phyloP scores from a whole-genome alignment of 2,797 vertebrate genomes.

The Sus cebifrons region DNA sequence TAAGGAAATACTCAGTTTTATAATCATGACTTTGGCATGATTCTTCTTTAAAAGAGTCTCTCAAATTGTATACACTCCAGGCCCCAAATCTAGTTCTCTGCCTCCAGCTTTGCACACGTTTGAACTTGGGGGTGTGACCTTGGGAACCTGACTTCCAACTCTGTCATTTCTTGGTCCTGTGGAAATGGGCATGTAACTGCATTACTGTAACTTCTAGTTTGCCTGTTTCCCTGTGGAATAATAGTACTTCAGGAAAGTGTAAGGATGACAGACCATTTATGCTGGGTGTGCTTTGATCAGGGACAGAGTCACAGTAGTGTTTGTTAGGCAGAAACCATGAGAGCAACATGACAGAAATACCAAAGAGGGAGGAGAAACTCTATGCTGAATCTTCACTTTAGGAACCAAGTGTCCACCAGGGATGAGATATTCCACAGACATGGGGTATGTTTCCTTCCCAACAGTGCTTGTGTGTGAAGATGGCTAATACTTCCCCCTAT shows the following conservation, averaged over 20 bases:
- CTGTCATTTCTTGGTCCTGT: neutral
- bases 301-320: neutral
- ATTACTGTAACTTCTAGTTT: too few species aligned
- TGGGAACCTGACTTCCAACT: too few species aligned
- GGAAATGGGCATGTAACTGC: rapidly evolving
- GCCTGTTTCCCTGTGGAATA: neutral
- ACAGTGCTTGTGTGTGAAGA: rapidly evolving
- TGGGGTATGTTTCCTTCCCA: too few species aligned
- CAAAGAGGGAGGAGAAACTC: too few species aligned
- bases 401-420: neutral
- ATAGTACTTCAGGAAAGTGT: neutral
- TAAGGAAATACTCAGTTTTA: neutral
- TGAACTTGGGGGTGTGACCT: rapidly evolving
- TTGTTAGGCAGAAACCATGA: neutral
- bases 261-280: neutral
- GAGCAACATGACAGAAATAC: neutral
- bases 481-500: neutral
- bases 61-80: too few species aligned
- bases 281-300: too few species aligned
- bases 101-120: neutral
- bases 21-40: too few species aligned
- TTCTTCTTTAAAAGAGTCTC: neutral
- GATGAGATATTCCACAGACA: rapidly evolving
- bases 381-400: neutral
- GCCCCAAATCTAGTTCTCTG: too few species aligned